Base-by-base conservation (phyloP, 2,888 invertebrate species). In the Osmoderma eremita region DNA sequence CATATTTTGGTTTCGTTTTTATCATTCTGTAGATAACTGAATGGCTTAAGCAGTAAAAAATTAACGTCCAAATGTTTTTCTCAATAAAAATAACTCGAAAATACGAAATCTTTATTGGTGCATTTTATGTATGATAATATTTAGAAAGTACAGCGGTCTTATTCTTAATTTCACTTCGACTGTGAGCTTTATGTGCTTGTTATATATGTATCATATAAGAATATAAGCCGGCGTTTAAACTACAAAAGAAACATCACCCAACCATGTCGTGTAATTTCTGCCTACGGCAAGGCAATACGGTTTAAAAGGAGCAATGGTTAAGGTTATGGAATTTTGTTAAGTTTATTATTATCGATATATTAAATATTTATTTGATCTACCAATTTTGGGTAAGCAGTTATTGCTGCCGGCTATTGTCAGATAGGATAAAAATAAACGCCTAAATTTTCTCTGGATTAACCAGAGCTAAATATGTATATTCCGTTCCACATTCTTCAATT, bases 61-160 rank as follows among this genome's bases (percentile, higher is more conserved):
- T 30, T 30, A 10, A 30, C 10, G 30, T 30, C 24, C 3, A 24
- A 30, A 30, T 30, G 30, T 5, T 30, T 30, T 2, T 30, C 10
- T 6, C 30, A 30, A 30, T 30, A 24, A 24, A 5, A 3, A 24
- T 6, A 4, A 30, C 8, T 30, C 1, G 5, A 30, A 30, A 30
- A 30, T 30, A 30, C 30, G 1, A 30, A 30, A 4, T 30, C 10
- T 30, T 30, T 30, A 6, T 30, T 6, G 3, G 30, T 3, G 30
- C 30, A 30, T 30, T 6, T n/a, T 36, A 36, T 5, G 41, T 17
- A 5, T 15, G 10, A 3, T 42, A 42, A 15, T 13, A 1, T 42
- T 13, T 42, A 42, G 42, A 42, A 42, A 42, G 42, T 42, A 13
- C 42, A 42, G n/a, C 30, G 42, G 5, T 42, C 5, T 13, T 42